Percentiles rank a stretch among this genome's conserved stretches.
Evolutionary conservation across 2,888 invertebrate genomes (phyloP).

Genomic region (Chymomyza procnemis): DNA sequence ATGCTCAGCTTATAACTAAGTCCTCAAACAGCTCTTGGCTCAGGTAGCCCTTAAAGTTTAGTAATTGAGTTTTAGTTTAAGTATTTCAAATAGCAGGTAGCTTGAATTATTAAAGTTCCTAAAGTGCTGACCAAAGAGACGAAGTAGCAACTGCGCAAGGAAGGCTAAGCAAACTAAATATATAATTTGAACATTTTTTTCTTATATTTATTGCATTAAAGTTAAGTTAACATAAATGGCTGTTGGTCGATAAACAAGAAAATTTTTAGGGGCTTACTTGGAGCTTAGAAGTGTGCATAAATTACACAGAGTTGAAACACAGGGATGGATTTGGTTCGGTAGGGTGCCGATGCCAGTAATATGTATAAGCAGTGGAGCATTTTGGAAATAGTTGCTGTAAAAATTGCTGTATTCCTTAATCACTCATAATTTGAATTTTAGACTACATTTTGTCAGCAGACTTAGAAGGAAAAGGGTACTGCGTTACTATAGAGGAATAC

Average conservation of each 20-base stretch:
- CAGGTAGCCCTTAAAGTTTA: constrained; percentile 8
- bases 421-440: too few species aligned
- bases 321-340: too few species aligned
- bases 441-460: too few species aligned
- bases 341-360: neutral
- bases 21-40: constrained; percentile 11
- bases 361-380: too few species aligned
- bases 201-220: constrained; percentile 21
- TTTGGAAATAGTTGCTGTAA: too few species aligned
- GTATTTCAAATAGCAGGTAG: constrained; percentile 24
- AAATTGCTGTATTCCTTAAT: too few species aligned
- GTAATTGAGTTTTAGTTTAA: constrained; percentile 48
- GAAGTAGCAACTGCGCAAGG: neutral
- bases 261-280: constrained; percentile 15
- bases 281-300: constrained; percentile 2
- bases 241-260: constrained; percentile 28
- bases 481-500: too few species aligned
- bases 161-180: constrained; percentile 19
- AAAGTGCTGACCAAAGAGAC: too few species aligned
- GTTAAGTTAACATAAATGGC: neutral
- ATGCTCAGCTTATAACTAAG: neutral
- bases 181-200: constrained; percentile 26
- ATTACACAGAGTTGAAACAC: constrained; percentile 38
- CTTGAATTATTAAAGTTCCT: neutral
- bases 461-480: too few species aligned